Conservation (phyloP, 2,888 invertebrate species). For the Lepidonotus clava region DNA sequence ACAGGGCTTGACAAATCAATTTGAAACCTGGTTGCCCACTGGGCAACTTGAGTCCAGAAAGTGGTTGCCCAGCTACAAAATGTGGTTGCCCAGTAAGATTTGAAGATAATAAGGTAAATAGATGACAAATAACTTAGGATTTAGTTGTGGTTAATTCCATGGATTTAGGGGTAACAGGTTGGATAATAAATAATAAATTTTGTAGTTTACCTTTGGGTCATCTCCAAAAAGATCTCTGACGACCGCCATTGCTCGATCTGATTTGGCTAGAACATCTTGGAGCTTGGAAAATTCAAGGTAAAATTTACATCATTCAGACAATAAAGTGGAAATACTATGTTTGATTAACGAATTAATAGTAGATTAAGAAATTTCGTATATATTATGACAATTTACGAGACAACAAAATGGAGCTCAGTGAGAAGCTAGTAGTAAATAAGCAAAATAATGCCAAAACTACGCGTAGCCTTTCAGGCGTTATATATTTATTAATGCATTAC, state of each 20-base stretch:
- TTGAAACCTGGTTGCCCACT: too few species aligned
- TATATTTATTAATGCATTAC: conserved; percentile 63
- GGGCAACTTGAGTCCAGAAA: too few species aligned
- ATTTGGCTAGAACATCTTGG: conserved; percentile 72
- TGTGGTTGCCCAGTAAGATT: too few species aligned
- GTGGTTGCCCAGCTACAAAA: too few species aligned
- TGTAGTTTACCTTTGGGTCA: conserved; percentile 71
- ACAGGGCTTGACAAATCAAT: too few species aligned
- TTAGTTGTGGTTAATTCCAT: too few species aligned
- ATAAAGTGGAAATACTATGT: not conserved
- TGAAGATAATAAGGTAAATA: too few species aligned
- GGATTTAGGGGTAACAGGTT: not conserved
- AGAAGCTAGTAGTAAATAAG: too few species aligned
- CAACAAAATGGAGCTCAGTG: too few species aligned
- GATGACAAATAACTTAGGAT: too few species aligned
- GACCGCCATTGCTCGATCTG: conserved; percentile 76
- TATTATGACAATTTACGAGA: not conserved
- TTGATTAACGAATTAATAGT: not conserved
- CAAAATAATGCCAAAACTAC: too few species aligned
- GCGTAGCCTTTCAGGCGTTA: too few species aligned
- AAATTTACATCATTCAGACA: not conserved
- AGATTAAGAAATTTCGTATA: not conserved
- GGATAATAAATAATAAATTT: not conserved
- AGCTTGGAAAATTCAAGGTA: conserved; percentile 66
- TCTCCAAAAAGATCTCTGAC: conserved; percentile 77